Percentiles rank a stretch among this genome's conserved stretches.
These are phyloP conservation scores for Chinchilla lanigera DNA, from an alignment of 2,113 vertebrate species.

Conservation along the genomic window DNA sequence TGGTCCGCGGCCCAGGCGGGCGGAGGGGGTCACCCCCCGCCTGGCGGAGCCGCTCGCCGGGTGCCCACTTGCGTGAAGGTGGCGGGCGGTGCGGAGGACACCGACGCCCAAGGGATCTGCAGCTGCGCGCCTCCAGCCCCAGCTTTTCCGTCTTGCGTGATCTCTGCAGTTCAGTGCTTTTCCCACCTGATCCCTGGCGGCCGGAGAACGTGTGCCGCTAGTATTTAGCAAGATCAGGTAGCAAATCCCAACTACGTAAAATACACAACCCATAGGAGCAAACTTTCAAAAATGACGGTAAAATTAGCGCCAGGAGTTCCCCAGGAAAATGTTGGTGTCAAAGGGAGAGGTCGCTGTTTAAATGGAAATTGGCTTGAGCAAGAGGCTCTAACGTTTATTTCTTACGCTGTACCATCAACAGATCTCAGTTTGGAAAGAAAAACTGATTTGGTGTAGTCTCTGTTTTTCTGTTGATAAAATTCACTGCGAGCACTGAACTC, in stretches of 20 bases:
- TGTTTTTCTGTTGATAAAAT: constrained; percentile 17
- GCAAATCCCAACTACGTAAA: neutral
- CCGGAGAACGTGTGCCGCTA: neutral
- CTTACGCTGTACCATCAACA: neutral
- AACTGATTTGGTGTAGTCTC: constrained; percentile 8
- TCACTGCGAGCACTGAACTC: neutral
- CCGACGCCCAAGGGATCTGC: neutral
- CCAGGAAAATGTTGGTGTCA: neutral
- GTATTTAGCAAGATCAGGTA: neutral
- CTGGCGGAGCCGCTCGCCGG: too few species aligned
- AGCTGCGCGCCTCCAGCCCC: neutral
- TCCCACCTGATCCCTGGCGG: neutral
- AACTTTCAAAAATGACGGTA: constrained; percentile 25
- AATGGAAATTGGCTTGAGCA: neutral
- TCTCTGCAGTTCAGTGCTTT: neutral
- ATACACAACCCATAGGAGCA: neutral
- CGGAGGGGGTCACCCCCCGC: too few species aligned
- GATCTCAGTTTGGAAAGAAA: constrained; percentile 62
- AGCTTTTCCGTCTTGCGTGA: constrained; percentile 25
- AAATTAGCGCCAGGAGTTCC: neutral
- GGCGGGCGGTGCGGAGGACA: neutral
- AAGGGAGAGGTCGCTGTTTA: neutral
- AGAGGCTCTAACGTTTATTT: constrained; percentile 24
- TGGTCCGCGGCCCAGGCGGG: neutral
- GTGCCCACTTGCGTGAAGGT: neutral